Evolutionary conservation across 2,888 invertebrate species (phyloP).

Genomic region (Andrena haemorrhoa): DNA sequence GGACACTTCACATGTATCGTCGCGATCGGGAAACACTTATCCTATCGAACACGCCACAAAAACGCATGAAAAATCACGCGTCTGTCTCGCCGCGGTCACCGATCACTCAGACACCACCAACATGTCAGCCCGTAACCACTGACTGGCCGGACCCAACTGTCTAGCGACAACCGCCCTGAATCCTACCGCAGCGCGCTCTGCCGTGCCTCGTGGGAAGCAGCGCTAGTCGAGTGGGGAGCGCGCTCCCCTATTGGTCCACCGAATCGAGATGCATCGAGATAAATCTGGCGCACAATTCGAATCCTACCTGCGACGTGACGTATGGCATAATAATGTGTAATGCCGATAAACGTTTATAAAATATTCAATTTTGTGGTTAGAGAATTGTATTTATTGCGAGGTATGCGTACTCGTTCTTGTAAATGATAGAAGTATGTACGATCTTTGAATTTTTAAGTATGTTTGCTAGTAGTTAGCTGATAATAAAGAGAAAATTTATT

Average conservation of each 20-base stretch:
- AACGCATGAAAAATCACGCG: slow-evolving; percentile 77
- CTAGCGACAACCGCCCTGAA: slow-evolving; percentile 78
- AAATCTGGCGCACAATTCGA: slow-evolving; percentile 32
- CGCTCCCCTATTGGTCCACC: slow-evolving; percentile 20
- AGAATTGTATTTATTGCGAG: background rate
- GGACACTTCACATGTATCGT: slow-evolving; percentile 79
- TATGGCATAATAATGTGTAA: background rate
- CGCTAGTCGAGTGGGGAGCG: background rate
- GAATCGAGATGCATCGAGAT: background rate
- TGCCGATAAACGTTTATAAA: background rate
- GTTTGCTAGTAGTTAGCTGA: background rate
- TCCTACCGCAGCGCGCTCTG: slow-evolving; percentile 69
- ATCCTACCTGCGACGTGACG: background rate
- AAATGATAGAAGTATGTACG: too few species aligned
- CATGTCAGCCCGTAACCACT: slow-evolving; percentile 83
- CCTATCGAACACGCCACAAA: slow-evolving; percentile 58
- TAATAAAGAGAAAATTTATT: slow-evolving; percentile 1
- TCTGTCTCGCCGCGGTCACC: slow-evolving; percentile 75
- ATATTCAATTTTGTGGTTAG: background rate
- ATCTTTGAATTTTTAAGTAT: background rate
- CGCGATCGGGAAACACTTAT: slow-evolving; percentile 65
- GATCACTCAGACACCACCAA: slow-evolving; percentile 78
- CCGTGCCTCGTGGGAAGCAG: background rate
- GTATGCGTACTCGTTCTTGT: background rate
- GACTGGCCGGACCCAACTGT: slow-evolving; percentile 81